A percentile compares a stretch with the other conserved stretches of the same genome.
phyloP scores from a whole-genome alignment of 2,888 invertebrate species.

The Drosophila longiperda region DNA sequence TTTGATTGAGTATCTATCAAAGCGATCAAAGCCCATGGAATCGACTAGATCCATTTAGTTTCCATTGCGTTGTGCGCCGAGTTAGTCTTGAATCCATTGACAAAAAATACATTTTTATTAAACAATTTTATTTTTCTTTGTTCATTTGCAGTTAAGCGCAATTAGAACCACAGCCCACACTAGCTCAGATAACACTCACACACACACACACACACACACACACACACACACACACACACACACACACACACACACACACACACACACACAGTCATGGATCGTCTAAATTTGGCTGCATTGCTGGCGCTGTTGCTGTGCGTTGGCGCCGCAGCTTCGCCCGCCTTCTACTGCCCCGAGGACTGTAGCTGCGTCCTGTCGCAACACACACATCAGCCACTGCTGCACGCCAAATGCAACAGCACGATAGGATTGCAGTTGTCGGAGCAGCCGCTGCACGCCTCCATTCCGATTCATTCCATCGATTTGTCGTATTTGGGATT shows the following conservation, averaged over 20 bases:
- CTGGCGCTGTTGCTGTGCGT: conserved; percentile 54
- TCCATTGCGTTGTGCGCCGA: conserved; percentile 2
- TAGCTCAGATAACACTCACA: not conserved
- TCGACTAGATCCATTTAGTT: conserved; percentile 33
- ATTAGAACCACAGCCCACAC: conserved; percentile 7
- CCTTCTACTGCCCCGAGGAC: conserved; percentile 79
- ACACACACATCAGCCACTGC: conserved; percentile 69
- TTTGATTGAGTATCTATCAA: conserved; percentile 30
- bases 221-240: not conserved
- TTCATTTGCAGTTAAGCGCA: conserved; percentile 40
- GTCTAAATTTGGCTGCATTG: conserved; percentile 25
- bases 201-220: not conserved
- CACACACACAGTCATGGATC: conserved; percentile 37
- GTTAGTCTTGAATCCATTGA: not conserved
- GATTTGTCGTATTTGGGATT: conserved; percentile 89
- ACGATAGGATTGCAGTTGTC: conserved; percentile 70
- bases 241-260: not conserved
- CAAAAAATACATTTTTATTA: not conserved
- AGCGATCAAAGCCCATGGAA: conserved; percentile 56
- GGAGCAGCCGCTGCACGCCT: conserved; percentile 52
- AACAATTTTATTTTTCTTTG: not conserved
- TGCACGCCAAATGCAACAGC: conserved; percentile 83
- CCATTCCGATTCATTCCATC: conserved; percentile 85
- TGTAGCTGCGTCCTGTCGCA: conserved; percentile 78
- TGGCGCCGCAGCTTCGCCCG: conserved; percentile 34